Evolutionary conservation across 1,140 invertebrate genomes (phyloP), one percentile per base, ranked within the genome.

Genomic region (Belonocnema kinseyi): DNA sequence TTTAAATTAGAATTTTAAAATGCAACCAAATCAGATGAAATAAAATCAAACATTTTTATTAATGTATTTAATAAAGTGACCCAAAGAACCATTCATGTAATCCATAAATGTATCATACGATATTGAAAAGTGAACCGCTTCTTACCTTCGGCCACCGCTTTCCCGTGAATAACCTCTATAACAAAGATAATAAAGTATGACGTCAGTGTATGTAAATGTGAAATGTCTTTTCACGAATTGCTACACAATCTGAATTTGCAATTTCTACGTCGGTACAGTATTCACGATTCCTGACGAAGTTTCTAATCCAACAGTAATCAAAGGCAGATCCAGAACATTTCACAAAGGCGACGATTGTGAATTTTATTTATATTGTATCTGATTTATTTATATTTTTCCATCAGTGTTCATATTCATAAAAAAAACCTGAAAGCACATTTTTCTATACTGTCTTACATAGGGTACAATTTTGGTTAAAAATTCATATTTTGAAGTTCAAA

Each of bases 81-180:
- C 85, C 81, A 84, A 85, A 85, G 81, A 88, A 89, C 82, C 83
- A 85, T 82, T 81, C 40, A 46, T 46, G 74, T 61, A 78, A 72
- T 77, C 74, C 12, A 75, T 84, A 79, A 72, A 26, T 21, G 52
- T 82, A 82, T 77, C 71, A 83, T 52, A 19, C 33, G 61, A 50
- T 76, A 75, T 78, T 77, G 40, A 82, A 81, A 75, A 81, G 52
- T 72, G 84, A 83, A 85, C 80, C 82, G 85, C 87, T 85, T 86
- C 86, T 93, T 94, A 94, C 93, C 93, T 94, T 94, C 76, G 92
- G 90, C 91, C 92, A 92, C 91, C 92, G 92, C 87, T 93, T 94
- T 87, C 93, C 92, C 85, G 91, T 89, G 86, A 91, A 89, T 91
- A 93, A 91, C 88, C 92, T 93, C 93, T 94, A 93, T 85, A 93